Evolutionary conservation across 1,140 invertebrate species (phyloP), one percentile per base, ranked within the genome.

Genomic region (Daktulosphaira vitifoliae): DNA sequence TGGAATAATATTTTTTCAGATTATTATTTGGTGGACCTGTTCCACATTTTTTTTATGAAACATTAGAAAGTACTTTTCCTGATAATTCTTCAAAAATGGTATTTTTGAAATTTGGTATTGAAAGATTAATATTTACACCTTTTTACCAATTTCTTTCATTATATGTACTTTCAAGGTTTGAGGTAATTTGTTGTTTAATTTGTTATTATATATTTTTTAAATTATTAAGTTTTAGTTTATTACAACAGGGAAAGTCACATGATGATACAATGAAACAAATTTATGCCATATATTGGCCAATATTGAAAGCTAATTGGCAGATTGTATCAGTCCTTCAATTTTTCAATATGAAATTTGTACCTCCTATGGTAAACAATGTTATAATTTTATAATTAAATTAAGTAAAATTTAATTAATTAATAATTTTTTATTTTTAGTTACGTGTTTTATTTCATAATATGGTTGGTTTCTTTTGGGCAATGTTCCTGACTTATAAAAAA

Each of bases 11-110:
- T 68, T 72, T 46, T 76, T 75, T 25, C 72, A 85, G 84, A 26
- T 74, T 88, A 16, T 69, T 86, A 13, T 87, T 88, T 74, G 85
- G 85, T 26, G 85, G 86, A 5, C 78, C 81, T 18, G 74, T 86
- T 2, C 85, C 85, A 5, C 85, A 87, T 73, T 87, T 80, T 69
- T 87, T 88, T 72, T 87, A 85, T 70, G 75, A 77, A 66, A 77
- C 78, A 16, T 70, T 84, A 44, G 82, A 84, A 67, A 75, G 73
- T 39, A 62, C 80, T 15, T 73, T 42, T 68, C 78, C 69, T 68
- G 71, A 54, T 65, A 73, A 22, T 78, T 85, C 66, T 73, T 54
- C 52, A 65, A 81, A 78, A 71, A 76, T 76, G 5, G 66, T 81
- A 20, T 74, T 76, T 9, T 81, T 80, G 71, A 79, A 80, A 71